These are phyloP conservation scores for Thymelicus lineola DNA, from an alignment of 2,888 invertebrate species.

Conservation along the genomic window DNA sequence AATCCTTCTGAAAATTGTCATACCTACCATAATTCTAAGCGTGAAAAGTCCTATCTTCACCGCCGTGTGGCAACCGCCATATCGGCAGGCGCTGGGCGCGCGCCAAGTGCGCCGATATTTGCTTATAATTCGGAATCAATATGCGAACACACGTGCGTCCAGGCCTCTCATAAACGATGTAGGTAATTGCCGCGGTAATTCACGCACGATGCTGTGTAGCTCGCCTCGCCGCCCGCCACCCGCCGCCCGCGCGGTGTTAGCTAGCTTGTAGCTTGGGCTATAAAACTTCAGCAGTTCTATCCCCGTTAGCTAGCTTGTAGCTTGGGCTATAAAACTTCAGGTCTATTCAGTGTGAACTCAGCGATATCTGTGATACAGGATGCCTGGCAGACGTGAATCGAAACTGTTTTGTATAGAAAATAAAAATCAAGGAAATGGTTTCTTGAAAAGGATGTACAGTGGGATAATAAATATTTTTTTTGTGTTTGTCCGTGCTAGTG, in stretches of 20 bases:
- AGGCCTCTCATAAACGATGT: constrained; percentile 57
- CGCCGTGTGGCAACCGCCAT: constrained; percentile 55
- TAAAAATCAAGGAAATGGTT: too few relatives aligned
- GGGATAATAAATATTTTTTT: too few relatives aligned
- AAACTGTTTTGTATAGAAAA: too few relatives aligned
- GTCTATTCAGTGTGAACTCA: neutral
- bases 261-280: neutral
- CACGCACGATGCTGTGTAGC: constrained; percentile 48
- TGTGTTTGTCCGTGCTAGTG: too few relatives aligned
- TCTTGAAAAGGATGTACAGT: too few relatives aligned
- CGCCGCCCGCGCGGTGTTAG: neutral
- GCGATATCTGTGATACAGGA: too few relatives aligned
- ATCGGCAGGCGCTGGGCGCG: constrained; percentile 70
- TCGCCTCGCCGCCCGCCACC: too few relatives aligned
- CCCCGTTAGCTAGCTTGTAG: neutral
- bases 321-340: constrained; percentile 3
- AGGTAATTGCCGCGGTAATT: constrained; percentile 67
- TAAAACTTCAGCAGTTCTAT: neutral
- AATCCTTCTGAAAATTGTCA: too few relatives aligned
- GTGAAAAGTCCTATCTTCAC: too few relatives aligned
- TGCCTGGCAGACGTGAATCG: too few relatives aligned
- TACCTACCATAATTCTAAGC: neutral
- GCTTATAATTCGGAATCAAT: constrained; percentile 83
- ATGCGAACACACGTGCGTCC: constrained; percentile 73
- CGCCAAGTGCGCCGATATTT: constrained; percentile 72